Conservation (phyloP, 2,888 invertebrate genomes). For the Anagyrus pseudococci region DNA sequence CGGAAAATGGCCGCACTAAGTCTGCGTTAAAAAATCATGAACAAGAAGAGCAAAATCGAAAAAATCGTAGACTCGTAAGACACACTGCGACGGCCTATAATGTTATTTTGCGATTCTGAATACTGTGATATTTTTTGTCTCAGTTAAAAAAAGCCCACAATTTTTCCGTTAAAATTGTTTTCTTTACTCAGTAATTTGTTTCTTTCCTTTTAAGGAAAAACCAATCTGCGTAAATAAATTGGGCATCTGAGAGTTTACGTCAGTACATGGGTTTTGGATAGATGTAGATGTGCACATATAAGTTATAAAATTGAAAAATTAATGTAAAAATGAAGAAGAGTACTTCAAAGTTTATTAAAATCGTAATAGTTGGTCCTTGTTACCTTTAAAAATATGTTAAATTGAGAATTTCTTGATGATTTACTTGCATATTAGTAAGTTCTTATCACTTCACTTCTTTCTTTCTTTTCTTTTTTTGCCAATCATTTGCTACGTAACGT, state of each 20-base stretch:
- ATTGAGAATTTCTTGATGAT: no score
- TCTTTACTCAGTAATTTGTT: slow-evolving; percentile 5
- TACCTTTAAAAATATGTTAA: no score
- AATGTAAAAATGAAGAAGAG: slow-evolving; percentile 6
- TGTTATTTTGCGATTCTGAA: slow-evolving; percentile 52
- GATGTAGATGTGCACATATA: background rate
- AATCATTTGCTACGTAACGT: slow-evolving; percentile 22
- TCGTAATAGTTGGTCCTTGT: no score
- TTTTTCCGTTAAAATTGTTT: slow-evolving; percentile 31
- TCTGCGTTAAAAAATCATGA: slow-evolving; percentile 10
- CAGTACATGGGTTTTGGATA: background rate
- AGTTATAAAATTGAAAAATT: background rate
- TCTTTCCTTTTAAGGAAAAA: slow-evolving; percentile 5
- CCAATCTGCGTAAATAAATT: slow-evolving; percentile 14
- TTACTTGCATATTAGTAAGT: no score
- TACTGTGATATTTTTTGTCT: slow-evolving; percentile 59
- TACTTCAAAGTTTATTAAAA: slow-evolving; percentile 29
- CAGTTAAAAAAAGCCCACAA: slow-evolving; percentile 47
- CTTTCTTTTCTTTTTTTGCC: slow-evolving; percentile 14
- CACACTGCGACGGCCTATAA: slow-evolving; percentile 47
- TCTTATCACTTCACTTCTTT: no score
- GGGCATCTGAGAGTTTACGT: slow-evolving; percentile 17
- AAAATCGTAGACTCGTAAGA: no score
- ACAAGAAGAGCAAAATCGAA: slow-evolving; percentile 11
- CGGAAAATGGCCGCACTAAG: slow-evolving; percentile 19